Evolutionary conservation across 2,888 invertebrate genomes (phyloP), one percentile per base, ranked within the genome.

Genomic region (Stegana nigrithorax): DNA sequence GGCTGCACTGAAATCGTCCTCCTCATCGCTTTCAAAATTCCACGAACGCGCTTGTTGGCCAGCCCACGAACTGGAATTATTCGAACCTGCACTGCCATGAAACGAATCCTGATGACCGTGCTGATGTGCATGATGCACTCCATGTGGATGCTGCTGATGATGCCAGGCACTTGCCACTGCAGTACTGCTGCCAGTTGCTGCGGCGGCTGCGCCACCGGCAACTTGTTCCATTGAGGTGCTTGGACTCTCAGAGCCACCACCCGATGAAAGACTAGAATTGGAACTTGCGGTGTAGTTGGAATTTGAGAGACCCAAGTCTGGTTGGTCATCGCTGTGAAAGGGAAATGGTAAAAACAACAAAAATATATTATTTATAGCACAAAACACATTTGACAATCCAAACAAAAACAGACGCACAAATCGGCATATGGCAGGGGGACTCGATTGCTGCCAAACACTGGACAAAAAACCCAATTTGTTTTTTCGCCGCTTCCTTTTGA

Each of bases 221-320:
- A 91, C 90, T 73, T 90, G 90, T 84, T 92, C 92, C 85, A 91
- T 88, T 64, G 92, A 92, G 74, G 90, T 90, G 79, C 90, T 89
- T 44, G 92, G 92, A 85, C 92, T 93, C 82, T 93, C 93, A 79
- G 91, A 88, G 79, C 84, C 83, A 70, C 90, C 84, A 67, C 81
- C 84, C 44, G 84, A 84, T 58, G 84, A 84, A 63, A 85, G 81
- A 84, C 84, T 84, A 83, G 84, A 85, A 82, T 82, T 91, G 70
- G 92, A 92, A 68, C 92, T 92, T 86, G 91, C 91, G 73, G 90
- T 90, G 71, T 90, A 91, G 82, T 88, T 88, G 73, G 87, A 81
- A 75, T 84, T 85, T 64, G 84, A 81, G 73, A 88, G 86, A 73
- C 87, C 87, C 81, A 87, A 85, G 73, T 89, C 89, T 75, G 90